Evolutionary conservation across 2,888 invertebrate genomes (phyloP).

Genomic region (Drosophila picticornis): DNA sequence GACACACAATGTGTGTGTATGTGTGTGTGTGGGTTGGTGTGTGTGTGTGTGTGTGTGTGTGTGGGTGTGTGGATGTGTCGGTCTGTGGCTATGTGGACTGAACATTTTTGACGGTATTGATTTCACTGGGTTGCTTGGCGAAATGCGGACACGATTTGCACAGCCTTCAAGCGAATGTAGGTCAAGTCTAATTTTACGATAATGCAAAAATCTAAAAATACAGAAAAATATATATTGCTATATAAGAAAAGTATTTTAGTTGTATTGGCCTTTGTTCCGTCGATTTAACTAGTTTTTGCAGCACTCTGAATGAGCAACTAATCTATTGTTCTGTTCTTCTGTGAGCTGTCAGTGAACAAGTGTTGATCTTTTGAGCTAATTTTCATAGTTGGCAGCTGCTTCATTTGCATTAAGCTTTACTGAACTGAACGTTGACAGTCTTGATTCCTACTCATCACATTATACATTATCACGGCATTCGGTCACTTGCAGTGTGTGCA

Average conservation of each 20-base stretch:
- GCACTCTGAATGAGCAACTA: background rate
- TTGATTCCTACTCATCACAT: slow-evolving; percentile 10
- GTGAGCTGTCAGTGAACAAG: slow-evolving; percentile 4
- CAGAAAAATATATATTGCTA: background rate
- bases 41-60: background rate
- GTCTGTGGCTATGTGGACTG: background rate
- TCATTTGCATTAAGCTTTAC: slow-evolving; percentile 39
- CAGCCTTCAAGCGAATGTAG: slow-evolving; percentile 35
- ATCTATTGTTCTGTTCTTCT: slow-evolving; percentile 7
- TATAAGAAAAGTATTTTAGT: background rate
- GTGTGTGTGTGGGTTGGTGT: background rate
- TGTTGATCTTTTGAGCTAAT: slow-evolving; percentile 41
- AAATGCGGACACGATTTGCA: slow-evolving; percentile 20
- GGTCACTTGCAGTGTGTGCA: slow-evolving; percentile 21
- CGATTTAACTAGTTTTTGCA: background rate
- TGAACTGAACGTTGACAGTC: slow-evolving; percentile 21
- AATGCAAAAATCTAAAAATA: slow-evolving; percentile 26
- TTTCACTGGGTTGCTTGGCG: slow-evolving; percentile 37
- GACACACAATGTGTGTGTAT: background rate
- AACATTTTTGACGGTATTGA: slow-evolving; percentile 41
- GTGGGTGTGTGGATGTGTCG: background rate
- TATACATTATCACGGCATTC: slow-evolving; percentile 43
- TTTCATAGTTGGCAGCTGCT: slow-evolving; percentile 44
- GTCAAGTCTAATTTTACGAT: slow-evolving; percentile 57
- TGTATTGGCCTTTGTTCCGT: background rate